Percentiles rank a stretch among this genome's conserved stretches.
These are phyloP conservation scores for Enteromius paludinosus DNA, from an alignment of 2,797 vertebrate species.

Conservation along the genomic window DNA sequence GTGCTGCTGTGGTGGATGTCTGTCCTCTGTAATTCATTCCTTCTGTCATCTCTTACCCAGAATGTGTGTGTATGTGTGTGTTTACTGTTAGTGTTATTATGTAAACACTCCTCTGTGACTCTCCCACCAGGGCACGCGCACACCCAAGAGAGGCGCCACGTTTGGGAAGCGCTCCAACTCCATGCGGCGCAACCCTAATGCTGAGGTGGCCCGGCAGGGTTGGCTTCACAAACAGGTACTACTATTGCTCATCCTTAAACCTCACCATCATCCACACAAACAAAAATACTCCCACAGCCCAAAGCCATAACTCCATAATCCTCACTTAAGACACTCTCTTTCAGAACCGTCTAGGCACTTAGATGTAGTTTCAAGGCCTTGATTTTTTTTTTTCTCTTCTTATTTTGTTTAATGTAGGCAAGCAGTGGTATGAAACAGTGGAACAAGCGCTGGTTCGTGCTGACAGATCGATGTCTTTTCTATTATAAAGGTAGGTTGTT, in stretches of 20 bases:
- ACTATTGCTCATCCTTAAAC: slow-evolving; percentile 5
- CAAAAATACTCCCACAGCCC: slow-evolving; percentile 14
- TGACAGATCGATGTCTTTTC: slow-evolving; percentile 93
- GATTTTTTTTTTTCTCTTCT: slow-evolving; percentile 1
- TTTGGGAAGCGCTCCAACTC: slow-evolving; percentile 96
- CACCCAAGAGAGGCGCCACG: slow-evolving; percentile 85
- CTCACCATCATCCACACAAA: slow-evolving; percentile 6
- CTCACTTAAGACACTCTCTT: slow-evolving; percentile 1
- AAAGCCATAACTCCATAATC: slow-evolving; percentile 2
- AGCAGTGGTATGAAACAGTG: slow-evolving; percentile 95
- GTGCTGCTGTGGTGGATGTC: not conserved
- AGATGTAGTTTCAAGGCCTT: not conserved
- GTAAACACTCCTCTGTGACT: slow-evolving; percentile 12
- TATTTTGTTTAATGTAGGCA: slow-evolving; percentile 75
- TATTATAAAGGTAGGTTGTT: slow-evolving; percentile 90
- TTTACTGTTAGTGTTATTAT: slow-evolving; percentile 16
- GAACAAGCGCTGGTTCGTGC: slow-evolving; percentile 96
- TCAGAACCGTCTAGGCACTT: slow-evolving; percentile 11
- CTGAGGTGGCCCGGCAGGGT: slow-evolving; percentile 85
- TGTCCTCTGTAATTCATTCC: not conserved
- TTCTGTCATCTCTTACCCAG: not conserved
- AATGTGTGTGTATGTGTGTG: not conserved
- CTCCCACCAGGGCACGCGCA: slow-evolving; percentile 74
- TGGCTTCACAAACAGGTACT: slow-evolving; percentile 95
- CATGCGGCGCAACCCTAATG: slow-evolving; percentile 91